Evolutionary conservation across 1,140 invertebrate genomes (phyloP), one percentile per base, ranked within the genome.

Genomic region (Mercenaria mercenaria): DNA sequence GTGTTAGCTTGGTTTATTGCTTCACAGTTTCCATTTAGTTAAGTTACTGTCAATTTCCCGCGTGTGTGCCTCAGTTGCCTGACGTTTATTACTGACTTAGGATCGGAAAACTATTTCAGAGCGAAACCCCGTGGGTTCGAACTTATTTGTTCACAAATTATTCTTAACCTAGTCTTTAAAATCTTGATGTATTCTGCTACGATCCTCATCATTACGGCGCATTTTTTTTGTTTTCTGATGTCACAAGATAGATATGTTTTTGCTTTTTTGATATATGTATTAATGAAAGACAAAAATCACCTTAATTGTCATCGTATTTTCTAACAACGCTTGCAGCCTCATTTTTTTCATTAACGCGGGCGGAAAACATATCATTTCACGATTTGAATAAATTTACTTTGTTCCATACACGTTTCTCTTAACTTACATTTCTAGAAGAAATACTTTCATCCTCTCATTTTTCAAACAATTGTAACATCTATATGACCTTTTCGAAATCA

Each of bases 401-500:
- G 43, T 47, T 47, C 15, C 43, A 47, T 47, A 6, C 43, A 6
- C 43, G 15, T 47, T 47, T 47, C 43, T 47, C 43, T 8, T 47
- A 47, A 47, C 15, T 47, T 15, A 47, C 15, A 15, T 8, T 15
- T 47, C 6, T 8, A 47, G 43, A 47, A 47, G 43, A 47, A 6
- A 47, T n/a, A 15, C 15, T 47, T 47, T 47, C 43, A 47, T 47
- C 6, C 43, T 47, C 43, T 47, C 43, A 8, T 15, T 47, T 47
- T 47, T 47, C 43, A 47, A 64, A 64, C 26, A 64, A 64, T 29
- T 64, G 59, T 8, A 72, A 72, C 67, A 72, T 72, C 34, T 37
- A 64, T 67, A 43, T 82, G 80, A 82, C 80, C 80, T 82, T 82
- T 82, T 15, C 10, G 20, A 82, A 41, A 43, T 82, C 39, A 56